Percentiles rank a stretch among this genome's conserved stretches.
These are phyloP conservation scores for Glareola pratincola DNA, from an alignment of 2,113 vertebrate species.

Conservation along the genomic window DNA sequence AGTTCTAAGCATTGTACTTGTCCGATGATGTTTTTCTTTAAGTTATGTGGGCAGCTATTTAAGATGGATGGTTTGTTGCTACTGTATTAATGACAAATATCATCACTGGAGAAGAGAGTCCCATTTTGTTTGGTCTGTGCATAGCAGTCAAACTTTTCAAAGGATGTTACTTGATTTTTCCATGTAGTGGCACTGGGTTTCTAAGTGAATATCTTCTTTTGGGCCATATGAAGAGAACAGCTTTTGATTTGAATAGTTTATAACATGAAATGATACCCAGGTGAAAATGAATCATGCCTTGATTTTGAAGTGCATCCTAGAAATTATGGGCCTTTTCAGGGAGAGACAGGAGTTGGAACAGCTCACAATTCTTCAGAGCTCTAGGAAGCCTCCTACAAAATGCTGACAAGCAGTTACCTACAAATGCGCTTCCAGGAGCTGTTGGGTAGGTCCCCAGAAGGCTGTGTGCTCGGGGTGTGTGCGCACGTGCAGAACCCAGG, in stretches of 20 bases:
- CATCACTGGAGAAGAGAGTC: not conserved
- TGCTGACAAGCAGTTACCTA: not conserved
- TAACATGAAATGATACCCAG: not conserved
- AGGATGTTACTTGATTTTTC: not conserved
- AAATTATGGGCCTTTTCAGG: not conserved
- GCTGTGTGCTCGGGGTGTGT: not conserved
- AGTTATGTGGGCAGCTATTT: not conserved
- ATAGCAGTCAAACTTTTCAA: not conserved
- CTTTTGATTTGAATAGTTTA: not conserved
- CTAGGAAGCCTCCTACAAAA: not conserved
- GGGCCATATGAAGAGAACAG: not conserved
- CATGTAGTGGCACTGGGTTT: not conserved
- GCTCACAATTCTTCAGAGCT: not conserved
- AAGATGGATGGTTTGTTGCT: not conserved
- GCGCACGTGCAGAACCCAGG: not conserved
- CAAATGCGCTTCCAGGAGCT: not conserved
- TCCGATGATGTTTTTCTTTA: not conserved
- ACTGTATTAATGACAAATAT: not conserved
- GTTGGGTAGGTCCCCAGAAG: not conserved
- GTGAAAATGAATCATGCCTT: not conserved
- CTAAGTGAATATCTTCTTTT: not conserved
- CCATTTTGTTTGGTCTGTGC: not conserved
- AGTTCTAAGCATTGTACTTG: not conserved
- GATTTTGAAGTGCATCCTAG: slow-evolving; percentile 4
- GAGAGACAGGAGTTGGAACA: not conserved